phyloP scores from a whole-genome alignment of 2,797 vertebrate species.

The Sternotherus odoratus region DNA sequence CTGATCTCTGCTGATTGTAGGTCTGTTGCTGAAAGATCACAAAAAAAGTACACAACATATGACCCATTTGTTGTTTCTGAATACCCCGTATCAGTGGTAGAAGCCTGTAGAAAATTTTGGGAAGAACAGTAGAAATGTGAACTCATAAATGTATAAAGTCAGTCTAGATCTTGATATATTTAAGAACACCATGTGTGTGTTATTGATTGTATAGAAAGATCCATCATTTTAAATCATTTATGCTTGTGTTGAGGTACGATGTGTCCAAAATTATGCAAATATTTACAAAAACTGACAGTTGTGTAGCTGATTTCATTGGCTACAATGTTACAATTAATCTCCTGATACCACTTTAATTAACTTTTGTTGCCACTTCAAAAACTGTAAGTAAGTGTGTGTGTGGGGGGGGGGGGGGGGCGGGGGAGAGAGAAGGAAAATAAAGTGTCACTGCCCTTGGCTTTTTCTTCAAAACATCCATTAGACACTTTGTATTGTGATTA shows the following conservation, averaged over 20 bases:
- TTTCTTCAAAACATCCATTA: too few species aligned
- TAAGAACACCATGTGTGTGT: background rate
- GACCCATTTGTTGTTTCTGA: too few species aligned
- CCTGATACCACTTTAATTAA: background rate
- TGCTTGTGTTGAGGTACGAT: background rate
- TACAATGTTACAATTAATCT: background rate
- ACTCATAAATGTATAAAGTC: fast-evolving
- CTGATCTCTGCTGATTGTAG: background rate
- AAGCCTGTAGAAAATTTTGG: background rate
- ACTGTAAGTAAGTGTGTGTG: background rate
- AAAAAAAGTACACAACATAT: background rate
- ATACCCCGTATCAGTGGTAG: too few species aligned
- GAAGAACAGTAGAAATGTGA: background rate
- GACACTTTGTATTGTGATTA: too few species aligned
- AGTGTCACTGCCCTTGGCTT: too few species aligned
- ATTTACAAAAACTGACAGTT: background rate
- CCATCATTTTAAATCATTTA: background rate
- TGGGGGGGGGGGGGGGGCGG: too few species aligned
- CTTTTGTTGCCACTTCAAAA: background rate
- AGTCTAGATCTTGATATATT: background rate
- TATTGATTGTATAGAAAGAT: background rate
- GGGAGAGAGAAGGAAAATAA: too few species aligned
- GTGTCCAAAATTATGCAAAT: fast-evolving
- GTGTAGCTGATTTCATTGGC: background rate
- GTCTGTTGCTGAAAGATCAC: background rate